These are phyloP conservation scores for Antechinus stuartii DNA, from an alignment of 2,113 vertebrate genomes.

Conservation along the genomic window DNA sequence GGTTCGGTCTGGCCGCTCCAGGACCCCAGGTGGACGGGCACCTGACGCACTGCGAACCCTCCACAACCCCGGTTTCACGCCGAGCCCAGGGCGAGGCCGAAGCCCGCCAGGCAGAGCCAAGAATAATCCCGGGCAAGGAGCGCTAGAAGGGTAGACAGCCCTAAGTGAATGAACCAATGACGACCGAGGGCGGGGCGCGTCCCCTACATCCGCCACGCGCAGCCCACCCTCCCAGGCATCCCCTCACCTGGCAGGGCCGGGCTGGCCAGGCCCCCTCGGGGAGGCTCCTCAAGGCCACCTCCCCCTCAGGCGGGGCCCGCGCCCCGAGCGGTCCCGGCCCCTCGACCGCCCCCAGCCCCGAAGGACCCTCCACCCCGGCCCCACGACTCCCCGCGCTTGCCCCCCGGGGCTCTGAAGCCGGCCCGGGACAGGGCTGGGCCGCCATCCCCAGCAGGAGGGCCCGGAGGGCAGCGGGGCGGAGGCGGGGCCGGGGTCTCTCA, in stretches of 20 bases:
- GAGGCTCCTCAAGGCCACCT: neutral
- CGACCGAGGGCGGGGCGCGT: neutral
- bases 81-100: neutral
- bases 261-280: neutral
- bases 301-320: neutral
- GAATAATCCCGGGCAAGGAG: too few relatives aligned
- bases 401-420: neutral
- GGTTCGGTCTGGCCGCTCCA: neutral
- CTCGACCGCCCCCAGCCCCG: neutral
- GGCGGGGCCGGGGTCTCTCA: neutral
- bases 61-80: too few relatives aligned
- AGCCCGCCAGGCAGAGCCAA: neutral
- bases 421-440: neutral
- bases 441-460: neutral
- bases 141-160: too few relatives aligned
- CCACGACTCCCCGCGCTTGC: neutral
- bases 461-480: neutral
- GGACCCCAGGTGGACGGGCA: too few relatives aligned
- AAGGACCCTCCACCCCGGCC: neutral
- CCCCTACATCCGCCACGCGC: neutral
- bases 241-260: slow-evolving; percentile 3
- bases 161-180: neutral
- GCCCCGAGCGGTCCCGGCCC: neutral
- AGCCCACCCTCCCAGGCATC: neutral
- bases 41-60: too few relatives aligned